Evolutionary conservation across 1,140 invertebrate species (phyloP).

Genomic region (Platorchestia sp.): DNA sequence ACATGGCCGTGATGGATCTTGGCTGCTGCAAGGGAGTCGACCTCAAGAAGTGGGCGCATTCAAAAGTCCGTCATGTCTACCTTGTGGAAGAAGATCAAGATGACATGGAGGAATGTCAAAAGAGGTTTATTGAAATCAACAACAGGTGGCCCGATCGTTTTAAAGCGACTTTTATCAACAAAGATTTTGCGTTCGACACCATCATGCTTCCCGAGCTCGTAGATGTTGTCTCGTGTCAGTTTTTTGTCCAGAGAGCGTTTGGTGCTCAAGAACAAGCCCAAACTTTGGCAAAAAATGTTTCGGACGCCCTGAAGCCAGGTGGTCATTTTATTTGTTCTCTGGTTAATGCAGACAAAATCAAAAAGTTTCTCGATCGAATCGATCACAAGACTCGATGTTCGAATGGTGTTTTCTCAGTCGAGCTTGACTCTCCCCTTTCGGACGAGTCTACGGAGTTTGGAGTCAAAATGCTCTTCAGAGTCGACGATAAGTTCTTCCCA

Average conservation of each 20-base stretch:
- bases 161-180: constrained; percentile 32
- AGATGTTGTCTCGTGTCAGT: constrained; percentile 29
- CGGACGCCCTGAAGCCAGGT: background rate
- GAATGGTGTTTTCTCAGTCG: constrained; percentile 35
- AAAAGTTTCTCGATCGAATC: background rate
- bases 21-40: background rate
- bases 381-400: background rate
- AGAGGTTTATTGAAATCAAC: constrained; percentile 6
- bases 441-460: background rate
- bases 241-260: constrained; percentile 27
- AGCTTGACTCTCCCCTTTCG: background rate
- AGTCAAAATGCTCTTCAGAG: constrained; percentile 20
- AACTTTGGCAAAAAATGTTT: constrained; percentile 36
- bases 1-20: background rate
- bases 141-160: constrained; percentile 28
- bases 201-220: constrained; percentile 14
- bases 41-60: constrained; percentile 32
- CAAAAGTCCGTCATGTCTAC: background rate
- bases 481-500: constrained; percentile 33
- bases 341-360: constrained; percentile 45
- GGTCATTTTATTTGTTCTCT: constrained; percentile 16
- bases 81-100: constrained; percentile 10
- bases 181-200: constrained; percentile 13
- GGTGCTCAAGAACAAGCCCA: background rate
- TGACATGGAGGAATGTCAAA: constrained; percentile 6